Evolutionary conservation across 2,888 invertebrate species (phyloP), one percentile per base, ranked within the genome.

Genomic region (Cheilosia variabilis): DNA sequence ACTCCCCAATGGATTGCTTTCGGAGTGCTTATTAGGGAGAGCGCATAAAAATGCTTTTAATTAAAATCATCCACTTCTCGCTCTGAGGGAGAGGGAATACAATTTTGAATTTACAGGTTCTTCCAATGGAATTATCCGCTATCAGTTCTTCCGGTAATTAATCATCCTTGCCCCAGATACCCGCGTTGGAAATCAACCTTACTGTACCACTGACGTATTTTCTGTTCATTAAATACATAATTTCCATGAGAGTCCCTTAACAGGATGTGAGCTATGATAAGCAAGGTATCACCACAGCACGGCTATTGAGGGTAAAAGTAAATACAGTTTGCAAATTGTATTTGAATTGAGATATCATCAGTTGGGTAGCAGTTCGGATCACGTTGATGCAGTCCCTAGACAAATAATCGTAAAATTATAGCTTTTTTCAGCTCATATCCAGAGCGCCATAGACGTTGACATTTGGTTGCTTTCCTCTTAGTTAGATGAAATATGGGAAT

Each of bases 181-280:
- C 6, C 15, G 7, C 15, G 5, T n/a, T 10, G 10, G 3, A 24
- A 53, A 24, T 1, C 22, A 27, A 53, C 7, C n/a, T 10, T 15
- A 53, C 1, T 17, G 31, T 31, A 55, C 34, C 55, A 34, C 34
- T 31, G 7, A 17, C 9, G 3, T 55, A 34, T 55, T 55, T 55
- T 55, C 34, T 31, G n/a, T 55, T 55, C n/a, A 55, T 55, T 55
- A n/a, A 55, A 55, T 55, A 6, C 3, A 9, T 17, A 47, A 47
- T 9, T 47, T 47, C 17, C 47, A 47, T 19, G 7, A 17, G 17
- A 47, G 4, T 9, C 15, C 31, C 31, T n/a, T 31, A 31, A 31
- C 31, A 55, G n/a, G 55, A 31, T 47, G 9, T 47, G 9, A 7
- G 47, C 47, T 17, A n/a, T n/a, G 2, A 19, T 9, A 17, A 9